Evolutionary conservation across 1,140 invertebrate genomes (phyloP), one percentile per base, ranked within the genome.

Genomic region (Atopsyche davidsoni): DNA sequence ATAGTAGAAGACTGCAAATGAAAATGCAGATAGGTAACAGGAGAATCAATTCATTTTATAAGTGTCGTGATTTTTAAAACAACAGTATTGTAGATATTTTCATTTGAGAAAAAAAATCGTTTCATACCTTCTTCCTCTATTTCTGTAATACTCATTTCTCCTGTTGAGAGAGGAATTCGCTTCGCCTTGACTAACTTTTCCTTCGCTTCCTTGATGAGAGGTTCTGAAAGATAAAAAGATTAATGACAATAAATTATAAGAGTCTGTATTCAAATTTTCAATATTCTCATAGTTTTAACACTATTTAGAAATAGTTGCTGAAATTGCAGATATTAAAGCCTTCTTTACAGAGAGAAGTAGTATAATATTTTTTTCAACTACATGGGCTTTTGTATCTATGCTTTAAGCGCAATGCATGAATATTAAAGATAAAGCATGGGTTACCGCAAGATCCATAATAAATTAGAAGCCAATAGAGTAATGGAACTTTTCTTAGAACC

Each of bases 181-280:
- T 34, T 23, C 4, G 41, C 14, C n/a, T 19, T 22, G 13, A 44
- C 25, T 35, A 48, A 59, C 40, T 39, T 46, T 4, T 39, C 49
- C 47, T 40, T 51, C 10, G 50, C 65, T 50, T 46, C 64, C 34
- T 2, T 46, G 52, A 44, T 58, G 11, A 59, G 60, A 58, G 25
- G 62, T 48, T 38, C 62, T 35, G 9, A 56, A 51, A 48, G 64
- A 65, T 32, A 51, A 36, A n/a, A n/a, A n/a, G n/a, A n/a, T n/a
- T n/a, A n/a, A n/a, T n/a, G n/a, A n/a, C n/a, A n/a, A n/a, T n/a
- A n/a, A n/a, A n/a, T n/a, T n/a, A n/a, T n/a, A n/a, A n/a, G n/a
- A n/a, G n/a, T n/a, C n/a, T n/a, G n/a, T n/a, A 19, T 60, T 18
- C 44, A 68, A 55, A 22, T 50, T 45, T 16, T 59, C 11, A 13